Conservation (phyloP, 1,140 invertebrate genomes). For the Drosophila bifasciata region DNA sequence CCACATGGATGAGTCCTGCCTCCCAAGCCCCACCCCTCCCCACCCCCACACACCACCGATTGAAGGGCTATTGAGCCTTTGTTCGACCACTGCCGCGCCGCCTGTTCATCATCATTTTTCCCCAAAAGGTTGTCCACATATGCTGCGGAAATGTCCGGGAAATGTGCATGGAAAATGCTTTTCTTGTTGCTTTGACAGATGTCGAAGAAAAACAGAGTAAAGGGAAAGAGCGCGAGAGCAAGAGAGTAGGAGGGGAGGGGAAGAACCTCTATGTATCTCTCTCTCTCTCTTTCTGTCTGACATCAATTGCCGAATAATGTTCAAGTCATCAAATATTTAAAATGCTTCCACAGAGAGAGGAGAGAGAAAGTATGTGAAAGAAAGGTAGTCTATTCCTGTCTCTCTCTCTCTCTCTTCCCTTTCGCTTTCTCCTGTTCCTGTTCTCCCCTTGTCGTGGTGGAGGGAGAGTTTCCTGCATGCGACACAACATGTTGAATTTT, state of each 20-base stretch:
- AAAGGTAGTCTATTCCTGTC: slow-evolving; percentile 17
- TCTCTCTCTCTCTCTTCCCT: background rate
- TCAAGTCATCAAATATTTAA: slow-evolving; percentile 72
- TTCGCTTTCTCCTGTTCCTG: background rate
- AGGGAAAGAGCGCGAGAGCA: too few relatives aligned
- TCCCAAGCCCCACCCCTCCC: slow-evolving; percentile 5
- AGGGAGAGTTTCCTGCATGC: slow-evolving; percentile 45
- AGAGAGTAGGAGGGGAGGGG: background rate
- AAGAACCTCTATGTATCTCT: background rate
- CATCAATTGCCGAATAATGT: slow-evolving; percentile 72
- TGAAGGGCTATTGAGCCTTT: slow-evolving; percentile 8
- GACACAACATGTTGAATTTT: slow-evolving; percentile 78
- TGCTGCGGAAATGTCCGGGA: slow-evolving; percentile 72
- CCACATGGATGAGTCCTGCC: slow-evolving; percentile 56
- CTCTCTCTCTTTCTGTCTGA: slow-evolving; percentile 24
- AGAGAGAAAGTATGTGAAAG: background rate
- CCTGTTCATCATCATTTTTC: slow-evolving; percentile 32
- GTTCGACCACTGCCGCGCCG: slow-evolving; percentile 31
- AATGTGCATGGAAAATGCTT: slow-evolving; percentile 73
- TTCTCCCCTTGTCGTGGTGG: background rate
- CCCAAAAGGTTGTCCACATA: slow-evolving; percentile 43
- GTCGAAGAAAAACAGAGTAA: slow-evolving; percentile 42
- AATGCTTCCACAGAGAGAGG: slow-evolving; percentile 45
- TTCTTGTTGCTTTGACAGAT: slow-evolving; percentile 64
- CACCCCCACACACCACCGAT: too few relatives aligned